Evolutionary conservation across 2,113 vertebrate species (phyloP), one percentile per base, ranked within the genome.

Genomic region (Rhodinocichla rosea): DNA sequence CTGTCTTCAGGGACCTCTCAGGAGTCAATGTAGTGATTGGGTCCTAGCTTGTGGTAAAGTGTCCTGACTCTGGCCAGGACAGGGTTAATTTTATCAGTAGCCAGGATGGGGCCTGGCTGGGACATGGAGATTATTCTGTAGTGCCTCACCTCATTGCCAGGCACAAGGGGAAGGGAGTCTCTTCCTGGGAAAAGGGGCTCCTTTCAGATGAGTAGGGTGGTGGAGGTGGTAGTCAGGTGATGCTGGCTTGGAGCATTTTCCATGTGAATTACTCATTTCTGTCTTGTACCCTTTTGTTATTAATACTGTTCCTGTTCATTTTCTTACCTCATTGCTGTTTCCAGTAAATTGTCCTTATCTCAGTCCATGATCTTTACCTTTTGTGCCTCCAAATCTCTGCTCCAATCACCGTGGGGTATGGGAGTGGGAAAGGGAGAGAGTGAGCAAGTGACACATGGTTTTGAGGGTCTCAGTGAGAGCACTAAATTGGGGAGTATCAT

Each of bases 181-280:
- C 13, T 15, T 67, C 23, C 13, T 9, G 16, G 23, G 16, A 30
- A 59, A 44, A n/a, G 20, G 7, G 4, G 9, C 13, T 82, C 13
- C 53, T 60, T 67, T 28, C 20, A 11, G 35, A 4, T 24, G 32
- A 45, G 33, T 33, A 14, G 22, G 24, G 6, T n/a, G 44, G 19
- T 24, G 39, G 39, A 40, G n/a, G 44, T 24, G 53, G 11, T 21
- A 33, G 20, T 30, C 20, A 13, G 20, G 23, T 16, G 33, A 23
- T 11, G 9, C 37, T 44, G 59, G 15, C 26, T 81, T 28, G 33
- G 44, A 59, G 60, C 2, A 3, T 16, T 89, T 52, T 44, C 7
- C 22, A 2, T 24, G 11, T 24, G 52, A 42, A 56, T 56, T 44
- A 23, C 17, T 57, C 0, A 0, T 53, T 59, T 35, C 18, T 50